Evolutionary conservation across 2,797 vertebrate species (phyloP), one percentile per base, ranked within the genome.

Genomic region (Spondyliosoma cantharus): DNA sequence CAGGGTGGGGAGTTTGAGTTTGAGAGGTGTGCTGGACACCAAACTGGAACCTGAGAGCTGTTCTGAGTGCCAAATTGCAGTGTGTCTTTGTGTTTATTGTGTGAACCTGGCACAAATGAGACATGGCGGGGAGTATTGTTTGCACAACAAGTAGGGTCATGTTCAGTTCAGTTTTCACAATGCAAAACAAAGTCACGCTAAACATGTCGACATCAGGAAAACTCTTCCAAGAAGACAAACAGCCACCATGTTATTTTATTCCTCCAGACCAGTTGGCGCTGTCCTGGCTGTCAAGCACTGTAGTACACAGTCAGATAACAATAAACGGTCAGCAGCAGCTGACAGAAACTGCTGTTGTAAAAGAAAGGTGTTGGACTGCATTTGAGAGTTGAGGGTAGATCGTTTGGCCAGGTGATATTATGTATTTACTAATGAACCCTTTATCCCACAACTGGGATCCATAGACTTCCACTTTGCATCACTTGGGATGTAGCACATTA

Each of bases 101-200:
- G 82, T 76, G 82, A 83, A 86, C 66, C 73, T 67, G 83, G 79
- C 77, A 82, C 78, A 85, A 86, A 87, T 79, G 86, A 91, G 87
- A 82, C 85, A 37, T 80, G 90, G 83, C 81, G 9, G 73, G 49
- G 85, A 82, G 84, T 59, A 74, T 74, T 89, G 91, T 92, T 87
- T 91, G 83, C 82, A 80, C 87, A 90, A 90, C 87, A 81, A 81
- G 86, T 8, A 29, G 84, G 90, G 87, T 91, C 90, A 80, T 76
- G 86, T 84, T 86, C 74, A 83, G 84, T 90, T 92, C 84, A 87
- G 59, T 70, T 83, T 87, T 84, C 82, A 59, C 61, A 73, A 78
- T 17, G 62, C 77, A 83, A 86, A 82, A 82, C 85, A 81, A 76
- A 85, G 85, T 79, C 80, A 65, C 20, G 73, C 75, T 42, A 68